Evolutionary conservation across 2,797 vertebrate genomes (phyloP), one percentile per base, ranked within the genome.

Genomic region (Eulemur coronatus): DNA sequence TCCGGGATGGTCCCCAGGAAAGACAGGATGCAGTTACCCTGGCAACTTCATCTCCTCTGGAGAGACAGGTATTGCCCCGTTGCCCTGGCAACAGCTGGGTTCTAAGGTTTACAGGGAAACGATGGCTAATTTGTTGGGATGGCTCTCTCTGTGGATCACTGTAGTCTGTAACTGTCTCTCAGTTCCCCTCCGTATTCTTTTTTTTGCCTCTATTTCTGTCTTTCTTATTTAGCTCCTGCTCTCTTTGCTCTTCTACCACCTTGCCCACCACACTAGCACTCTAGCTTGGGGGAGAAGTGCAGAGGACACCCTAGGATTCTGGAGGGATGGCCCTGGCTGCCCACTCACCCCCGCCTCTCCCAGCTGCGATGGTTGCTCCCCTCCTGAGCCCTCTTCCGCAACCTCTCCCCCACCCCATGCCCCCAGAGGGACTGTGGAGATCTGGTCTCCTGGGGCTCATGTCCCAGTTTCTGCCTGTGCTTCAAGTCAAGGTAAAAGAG

Each of bases 21-120:
- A 98, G 98, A 98, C 98, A 98, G 98, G 98, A 98, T 98, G 97
- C 98, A 95, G 98, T 99, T 90, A n/a, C 98, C 98, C 97, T 57
- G 73, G 98, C 98, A 98, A 99, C 98, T 97, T 96, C 98, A 95
- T 97, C 96, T 97, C 90, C 78, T 95, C 97, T 97, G 96, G 97
- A 97, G 97, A 98, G 98, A 98, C 98, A 98, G 98, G 98, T 98
- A 98, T 98, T 97, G 97, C 98, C 97, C 96, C 52, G 98, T 98
- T 98, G 91, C 95, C 97, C 91, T 85, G 95, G 98, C 95, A 98
- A 98, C 98, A 96, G 90, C 96, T 52, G 87, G 89, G 92, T 96
- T 97, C 93, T 96, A 95, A 93, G 97, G 93, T 97, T 98, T 98
- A 95, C 84, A 92, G 95, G 94, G 90, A 96, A 96, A 75, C 0